Conservation (phyloP, 2,888 invertebrate species). For the Eumacrocentrus americanus region DNA sequence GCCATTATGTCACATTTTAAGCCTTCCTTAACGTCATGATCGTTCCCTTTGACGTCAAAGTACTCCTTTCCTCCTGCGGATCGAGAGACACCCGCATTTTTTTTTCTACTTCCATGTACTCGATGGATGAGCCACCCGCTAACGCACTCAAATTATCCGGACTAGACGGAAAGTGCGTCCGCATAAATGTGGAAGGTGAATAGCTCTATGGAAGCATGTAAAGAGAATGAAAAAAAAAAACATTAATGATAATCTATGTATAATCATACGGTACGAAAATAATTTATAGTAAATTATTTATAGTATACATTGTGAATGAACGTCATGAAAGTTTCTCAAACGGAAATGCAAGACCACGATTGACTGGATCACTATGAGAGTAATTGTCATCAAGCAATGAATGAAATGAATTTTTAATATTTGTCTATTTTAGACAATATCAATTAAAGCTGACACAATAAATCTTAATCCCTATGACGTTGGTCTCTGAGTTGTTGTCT, state of each 20-base stretch:
- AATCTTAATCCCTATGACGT: slow-evolving; percentile 18
- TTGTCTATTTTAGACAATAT: too few species aligned
- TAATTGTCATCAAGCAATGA: too few species aligned
- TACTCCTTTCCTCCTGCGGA: slow-evolving; percentile 36
- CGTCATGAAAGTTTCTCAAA: neutral
- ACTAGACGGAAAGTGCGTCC: neutral
- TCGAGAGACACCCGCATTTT: slow-evolving; percentile 10
- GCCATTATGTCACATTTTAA: slow-evolving; percentile 24
- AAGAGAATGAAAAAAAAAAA: neutral
- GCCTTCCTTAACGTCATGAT: slow-evolving; percentile 32
- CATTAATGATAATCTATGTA: too few species aligned
- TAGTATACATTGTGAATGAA: too few species aligned
- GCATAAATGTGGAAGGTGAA: too few species aligned
- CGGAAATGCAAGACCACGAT: too few species aligned
- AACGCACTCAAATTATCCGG: neutral
- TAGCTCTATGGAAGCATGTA: too few species aligned
- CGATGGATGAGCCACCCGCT: slow-evolving; percentile 1
- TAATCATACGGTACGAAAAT: too few species aligned
- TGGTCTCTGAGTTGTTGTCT: neutral
- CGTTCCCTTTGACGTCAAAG: slow-evolving; percentile 38
- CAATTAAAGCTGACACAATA: too few species aligned
- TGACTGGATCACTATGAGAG: too few species aligned
- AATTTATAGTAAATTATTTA: too few species aligned
- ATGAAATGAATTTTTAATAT: too few species aligned
- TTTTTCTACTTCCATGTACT: slow-evolving; percentile 7